Evolutionary conservation across 2,797 vertebrate species (phyloP).

Genomic region (Scyliorhinus canicula): DNA sequence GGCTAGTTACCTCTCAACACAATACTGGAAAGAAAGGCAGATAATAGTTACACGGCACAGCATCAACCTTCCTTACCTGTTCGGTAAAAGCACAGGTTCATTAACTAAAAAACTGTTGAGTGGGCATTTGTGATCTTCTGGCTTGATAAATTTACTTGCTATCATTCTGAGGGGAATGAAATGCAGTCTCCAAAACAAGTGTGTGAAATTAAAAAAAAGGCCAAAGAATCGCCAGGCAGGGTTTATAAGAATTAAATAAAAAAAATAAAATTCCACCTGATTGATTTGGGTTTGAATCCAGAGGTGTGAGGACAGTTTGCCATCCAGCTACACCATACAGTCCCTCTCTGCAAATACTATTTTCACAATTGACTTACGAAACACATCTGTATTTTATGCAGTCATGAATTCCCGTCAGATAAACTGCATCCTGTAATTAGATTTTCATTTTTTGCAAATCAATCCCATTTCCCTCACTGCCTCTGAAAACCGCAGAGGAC

Average conservation of each 20-base stretch:
- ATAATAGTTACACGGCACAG: background rate
- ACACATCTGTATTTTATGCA: background rate
- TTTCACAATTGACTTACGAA: background rate
- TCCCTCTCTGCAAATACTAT: background rate
- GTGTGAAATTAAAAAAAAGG: background rate
- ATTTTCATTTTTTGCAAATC: background rate
- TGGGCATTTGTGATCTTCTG: background rate
- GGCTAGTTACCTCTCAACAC: background rate
- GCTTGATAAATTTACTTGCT: background rate
- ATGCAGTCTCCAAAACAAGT: background rate
- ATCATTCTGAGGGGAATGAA: background rate
- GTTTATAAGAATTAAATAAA: background rate
- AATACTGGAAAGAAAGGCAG: background rate
- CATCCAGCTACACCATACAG: background rate
- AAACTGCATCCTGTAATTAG: background rate
- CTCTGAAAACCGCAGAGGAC: background rate
- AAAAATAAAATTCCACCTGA: background rate
- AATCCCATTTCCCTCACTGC: background rate
- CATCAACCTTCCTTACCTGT: background rate
- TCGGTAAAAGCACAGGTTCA: background rate
- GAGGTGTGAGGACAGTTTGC: background rate
- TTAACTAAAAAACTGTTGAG: background rate
- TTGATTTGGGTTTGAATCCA: background rate
- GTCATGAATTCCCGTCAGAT: background rate
- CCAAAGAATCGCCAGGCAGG: background rate